Conservation (phyloP, 2,888 invertebrate genomes). For the Orthosia incerta region DNA sequence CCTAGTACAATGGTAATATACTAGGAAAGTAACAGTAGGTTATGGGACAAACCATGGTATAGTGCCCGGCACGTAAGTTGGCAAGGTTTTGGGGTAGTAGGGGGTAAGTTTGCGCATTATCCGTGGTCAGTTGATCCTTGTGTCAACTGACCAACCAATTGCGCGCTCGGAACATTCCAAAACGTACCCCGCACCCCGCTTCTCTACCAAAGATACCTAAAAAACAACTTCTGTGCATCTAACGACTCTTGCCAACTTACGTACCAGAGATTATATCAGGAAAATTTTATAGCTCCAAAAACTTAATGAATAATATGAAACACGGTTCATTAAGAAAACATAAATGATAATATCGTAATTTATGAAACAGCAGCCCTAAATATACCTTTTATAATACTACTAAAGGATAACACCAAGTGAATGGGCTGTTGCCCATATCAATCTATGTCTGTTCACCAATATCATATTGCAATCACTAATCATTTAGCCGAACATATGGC, state of each 20-base stretch:
- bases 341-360: not conserved
- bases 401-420: not conserved
- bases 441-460: not conserved
- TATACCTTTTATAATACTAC: not conserved
- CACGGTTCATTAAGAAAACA: not conserved
- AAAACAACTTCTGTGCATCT: too few species aligned
- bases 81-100: too few species aligned
- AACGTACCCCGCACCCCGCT: too few species aligned
- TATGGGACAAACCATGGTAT: not conserved
- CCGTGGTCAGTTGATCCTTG: too few species aligned
- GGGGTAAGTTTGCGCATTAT: too few species aligned
- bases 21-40: not conserved
- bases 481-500: slow-evolving; percentile 11
- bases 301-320: not conserved
- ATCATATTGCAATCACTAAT: not conserved
- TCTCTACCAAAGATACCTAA: too few species aligned
- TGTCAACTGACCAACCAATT: too few species aligned
- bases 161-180: too few species aligned
- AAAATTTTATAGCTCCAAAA: not conserved
- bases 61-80: too few species aligned
- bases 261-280: too few species aligned
- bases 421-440: not conserved
- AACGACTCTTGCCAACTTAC: too few species aligned
- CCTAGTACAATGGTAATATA: not conserved
- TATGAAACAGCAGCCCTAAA: not conserved